These are phyloP conservation scores for Macrochelys suwanniensis DNA, from an alignment of 2,797 vertebrate species.

Conservation along the genomic window DNA sequence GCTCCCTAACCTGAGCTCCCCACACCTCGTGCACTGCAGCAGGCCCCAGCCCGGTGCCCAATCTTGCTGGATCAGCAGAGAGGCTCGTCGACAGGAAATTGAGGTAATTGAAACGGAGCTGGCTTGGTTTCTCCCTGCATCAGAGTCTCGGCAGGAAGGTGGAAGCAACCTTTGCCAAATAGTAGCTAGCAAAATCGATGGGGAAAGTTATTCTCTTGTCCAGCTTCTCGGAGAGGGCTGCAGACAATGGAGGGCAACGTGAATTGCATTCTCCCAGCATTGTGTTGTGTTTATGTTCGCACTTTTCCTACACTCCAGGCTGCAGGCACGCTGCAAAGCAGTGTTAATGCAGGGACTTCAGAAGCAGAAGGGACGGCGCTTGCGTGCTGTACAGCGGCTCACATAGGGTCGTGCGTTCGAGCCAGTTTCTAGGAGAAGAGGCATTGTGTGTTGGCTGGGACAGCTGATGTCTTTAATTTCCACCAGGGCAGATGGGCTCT, in stretches of 20 bases:
- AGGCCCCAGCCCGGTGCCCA: neutral
- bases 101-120: neutral
- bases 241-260: neutral
- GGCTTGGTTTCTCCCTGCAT: neutral
- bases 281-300: neutral
- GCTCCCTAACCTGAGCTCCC: neutral
- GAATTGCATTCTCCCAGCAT: neutral
- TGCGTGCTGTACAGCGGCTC: neutral
- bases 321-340: neutral
- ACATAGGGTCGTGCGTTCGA: neutral
- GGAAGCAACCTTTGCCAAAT: neutral
- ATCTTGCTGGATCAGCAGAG: neutral
- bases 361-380: neutral
- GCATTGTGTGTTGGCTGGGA: neutral
- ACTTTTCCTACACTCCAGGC: neutral
- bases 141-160: neutral
- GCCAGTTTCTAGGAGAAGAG: neutral
- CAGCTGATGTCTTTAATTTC: neutral
- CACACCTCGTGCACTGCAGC: neutral
- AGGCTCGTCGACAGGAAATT: neutral
- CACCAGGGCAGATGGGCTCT: neutral
- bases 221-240: neutral
- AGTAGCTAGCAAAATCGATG: neutral
- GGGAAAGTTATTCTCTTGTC: neutral
- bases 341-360: neutral